Evolutionary conservation across 2,113 vertebrate species (phyloP).

Genomic region (Hemicordylus capensis): DNA sequence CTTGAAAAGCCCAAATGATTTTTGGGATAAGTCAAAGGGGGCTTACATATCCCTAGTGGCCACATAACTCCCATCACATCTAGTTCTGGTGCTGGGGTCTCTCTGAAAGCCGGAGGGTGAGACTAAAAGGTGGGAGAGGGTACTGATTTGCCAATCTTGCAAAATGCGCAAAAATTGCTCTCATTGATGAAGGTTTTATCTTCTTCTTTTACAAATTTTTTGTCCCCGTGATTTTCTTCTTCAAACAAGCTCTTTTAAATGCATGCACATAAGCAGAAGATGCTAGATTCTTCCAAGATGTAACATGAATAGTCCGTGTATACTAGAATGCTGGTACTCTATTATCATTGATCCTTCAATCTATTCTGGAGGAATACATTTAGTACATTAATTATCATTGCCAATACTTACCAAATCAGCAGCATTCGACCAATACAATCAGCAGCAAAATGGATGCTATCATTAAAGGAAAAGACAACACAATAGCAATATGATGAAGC

Average conservation of each 20-base stretch:
- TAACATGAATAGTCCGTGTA: constrained; percentile 50
- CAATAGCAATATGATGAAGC: constrained; percentile 26
- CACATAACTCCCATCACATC: neutral
- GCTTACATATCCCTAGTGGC: no score
- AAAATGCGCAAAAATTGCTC: neutral
- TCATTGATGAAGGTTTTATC: neutral
- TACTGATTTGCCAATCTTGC: neutral
- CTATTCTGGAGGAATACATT: constrained; percentile 54
- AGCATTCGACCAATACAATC: constrained; percentile 49
- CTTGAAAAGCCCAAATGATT: no score
- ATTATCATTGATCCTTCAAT: constrained; percentile 65
- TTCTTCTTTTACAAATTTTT: constrained; percentile 4
- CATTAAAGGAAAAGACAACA: constrained; percentile 50
- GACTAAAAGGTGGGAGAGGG: no score
- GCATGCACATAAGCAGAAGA: constrained; percentile 53
- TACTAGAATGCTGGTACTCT: constrained; percentile 38
- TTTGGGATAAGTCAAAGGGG: no score
- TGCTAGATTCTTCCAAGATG: constrained; percentile 44
- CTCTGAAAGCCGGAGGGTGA: neutral
- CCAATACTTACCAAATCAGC: constrained; percentile 52
- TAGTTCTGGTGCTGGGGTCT: no score
- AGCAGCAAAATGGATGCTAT: constrained; percentile 60
- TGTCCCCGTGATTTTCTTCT: constrained; percentile 2
- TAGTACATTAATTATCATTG: constrained; percentile 50
- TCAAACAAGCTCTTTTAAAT: constrained; percentile 17